A percentile compares a stretch with the other conserved stretches of the same genome.
These are phyloP conservation scores for Reticulitermes lucifugus DNA, from an alignment of 2,888 invertebrate genomes.

Conservation along the genomic window DNA sequence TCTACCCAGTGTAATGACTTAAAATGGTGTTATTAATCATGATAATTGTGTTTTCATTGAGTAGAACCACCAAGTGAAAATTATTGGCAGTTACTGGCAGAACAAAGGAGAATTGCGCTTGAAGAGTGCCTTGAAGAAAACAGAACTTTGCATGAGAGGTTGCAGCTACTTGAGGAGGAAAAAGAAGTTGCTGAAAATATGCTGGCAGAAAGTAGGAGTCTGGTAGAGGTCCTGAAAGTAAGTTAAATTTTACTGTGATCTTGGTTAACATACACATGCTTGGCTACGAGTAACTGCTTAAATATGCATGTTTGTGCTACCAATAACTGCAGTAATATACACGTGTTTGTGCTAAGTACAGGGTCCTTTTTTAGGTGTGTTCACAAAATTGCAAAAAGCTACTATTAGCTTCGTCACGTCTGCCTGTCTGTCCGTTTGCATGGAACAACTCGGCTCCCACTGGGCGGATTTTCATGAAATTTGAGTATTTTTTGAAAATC, in stretches of 20 bases:
- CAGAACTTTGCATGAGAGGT: slow-evolving; percentile 68
- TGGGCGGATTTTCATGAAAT: no score
- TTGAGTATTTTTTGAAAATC: no score
- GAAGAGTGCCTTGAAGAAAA: slow-evolving; percentile 81
- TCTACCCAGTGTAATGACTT: not conserved
- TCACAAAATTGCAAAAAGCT: no score
- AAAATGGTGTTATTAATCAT: not conserved
- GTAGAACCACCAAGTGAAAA: slow-evolving; percentile 72
- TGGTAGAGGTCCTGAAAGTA: slow-evolving; percentile 82
- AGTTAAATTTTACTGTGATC: slow-evolving; percentile 19
- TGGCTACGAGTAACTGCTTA: no score
- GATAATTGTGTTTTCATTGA: not conserved
- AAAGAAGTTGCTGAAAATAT: slow-evolving; percentile 76
- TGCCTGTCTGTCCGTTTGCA: no score
- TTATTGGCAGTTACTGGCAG: slow-evolving; percentile 83
- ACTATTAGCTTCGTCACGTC: no score
- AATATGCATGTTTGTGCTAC: no score
- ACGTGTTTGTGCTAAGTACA: no score
- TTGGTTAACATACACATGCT: no score
- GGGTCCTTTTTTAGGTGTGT: no score
- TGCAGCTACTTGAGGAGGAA: slow-evolving; percentile 72
- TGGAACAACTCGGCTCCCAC: no score
- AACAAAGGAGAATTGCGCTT: slow-evolving; percentile 77
- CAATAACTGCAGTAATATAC: no score
- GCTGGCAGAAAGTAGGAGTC: slow-evolving; percentile 78